Percentiles rank a stretch among this genome's conserved stretches.
These are phyloP conservation scores for Drosophila funebris DNA, from an alignment of 1,140 invertebrate species.

Conservation along the genomic window DNA sequence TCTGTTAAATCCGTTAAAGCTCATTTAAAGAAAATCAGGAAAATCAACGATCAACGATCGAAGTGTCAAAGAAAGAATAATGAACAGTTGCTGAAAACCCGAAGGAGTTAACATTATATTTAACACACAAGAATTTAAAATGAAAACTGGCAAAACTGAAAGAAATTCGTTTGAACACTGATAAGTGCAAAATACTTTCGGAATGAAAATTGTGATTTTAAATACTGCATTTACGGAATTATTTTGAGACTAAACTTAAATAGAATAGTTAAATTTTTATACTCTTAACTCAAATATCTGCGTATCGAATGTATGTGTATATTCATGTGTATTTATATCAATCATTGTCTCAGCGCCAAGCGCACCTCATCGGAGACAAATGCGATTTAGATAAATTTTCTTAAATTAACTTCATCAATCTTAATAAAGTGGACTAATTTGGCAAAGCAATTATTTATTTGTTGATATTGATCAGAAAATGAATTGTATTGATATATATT, in stretches of 20 bases:
- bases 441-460: constrained; percentile 30
- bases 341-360: constrained; percentile 48
- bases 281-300: constrained; percentile 32
- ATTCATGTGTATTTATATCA: constrained; percentile 39
- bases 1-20: constrained; percentile 54
- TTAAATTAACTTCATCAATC: constrained; percentile 28
- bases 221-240: constrained; percentile 59
- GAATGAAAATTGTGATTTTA: constrained; percentile 61
- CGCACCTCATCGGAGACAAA: constrained; percentile 37
- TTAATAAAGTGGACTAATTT: constrained; percentile 38
- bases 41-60: constrained; percentile 7
- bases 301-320: constrained; percentile 36
- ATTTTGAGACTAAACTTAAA: constrained; percentile 55
- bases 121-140: background rate
- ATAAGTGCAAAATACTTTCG: constrained; percentile 53
- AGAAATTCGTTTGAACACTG: constrained; percentile 41
- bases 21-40: constrained; percentile 40
- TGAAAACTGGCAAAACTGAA: constrained; percentile 12
- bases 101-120: background rate
- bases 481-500: constrained; percentile 13
- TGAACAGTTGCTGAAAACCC: constrained; percentile 15
- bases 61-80: constrained; percentile 27
- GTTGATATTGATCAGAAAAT: background rate
- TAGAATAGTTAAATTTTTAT: constrained; percentile 55
- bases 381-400: constrained; percentile 50